A percentile compares a stretch with the other conserved stretches of the same genome.
phyloP scores from a whole-genome alignment of 2,888 invertebrate genomes.

The Drosophila multiciliata region DNA sequence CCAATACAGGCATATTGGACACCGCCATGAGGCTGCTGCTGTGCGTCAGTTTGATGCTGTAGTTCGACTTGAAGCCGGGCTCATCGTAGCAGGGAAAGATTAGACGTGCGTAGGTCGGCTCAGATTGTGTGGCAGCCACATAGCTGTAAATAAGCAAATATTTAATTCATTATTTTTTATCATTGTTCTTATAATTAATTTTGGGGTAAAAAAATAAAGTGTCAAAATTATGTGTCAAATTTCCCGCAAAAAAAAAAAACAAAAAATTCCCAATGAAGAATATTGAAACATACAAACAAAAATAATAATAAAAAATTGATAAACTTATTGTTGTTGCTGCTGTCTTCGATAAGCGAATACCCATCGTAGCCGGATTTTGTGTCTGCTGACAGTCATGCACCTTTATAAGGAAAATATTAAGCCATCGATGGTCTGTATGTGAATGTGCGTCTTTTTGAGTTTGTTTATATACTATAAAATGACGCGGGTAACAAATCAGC shows the following conservation, averaged over 20 bases:
- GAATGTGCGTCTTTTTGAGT: slow-evolving; percentile 9
- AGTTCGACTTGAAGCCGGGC: slow-evolving; percentile 89
- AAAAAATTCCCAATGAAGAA: slow-evolving; percentile 20
- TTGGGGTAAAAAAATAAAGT: neutral
- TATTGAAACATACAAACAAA: slow-evolving; percentile 23
- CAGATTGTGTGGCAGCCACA: slow-evolving; percentile 89
- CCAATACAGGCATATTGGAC: slow-evolving; percentile 82
- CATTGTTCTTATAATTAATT: neutral
- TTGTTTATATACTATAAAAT: slow-evolving; percentile 50
- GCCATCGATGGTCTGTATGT: slow-evolving; percentile 26
- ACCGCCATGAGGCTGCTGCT: slow-evolving; percentile 83
- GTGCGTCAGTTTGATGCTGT: slow-evolving; percentile 88
- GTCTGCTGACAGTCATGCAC: slow-evolving; percentile 56
- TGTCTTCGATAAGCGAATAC: slow-evolving; percentile 33
- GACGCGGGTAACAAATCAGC: slow-evolving; percentile 27
- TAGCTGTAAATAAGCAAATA: slow-evolving; percentile 58
- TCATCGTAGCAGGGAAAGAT: slow-evolving; percentile 93
- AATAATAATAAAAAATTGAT: slow-evolving; percentile 21
- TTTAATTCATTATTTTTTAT: neutral
- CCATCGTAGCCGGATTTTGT: slow-evolving; percentile 22
- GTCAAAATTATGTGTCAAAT: neutral
- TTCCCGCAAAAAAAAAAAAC: slow-evolving; percentile 3
- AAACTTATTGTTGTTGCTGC: slow-evolving; percentile 19
- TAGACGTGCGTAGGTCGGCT: slow-evolving; percentile 88
- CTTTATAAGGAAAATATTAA: slow-evolving; percentile 60